phyloP scores from a whole-genome alignment of 92 coral and sea anemone genomes.

The Pocillopora meandrina region DNA sequence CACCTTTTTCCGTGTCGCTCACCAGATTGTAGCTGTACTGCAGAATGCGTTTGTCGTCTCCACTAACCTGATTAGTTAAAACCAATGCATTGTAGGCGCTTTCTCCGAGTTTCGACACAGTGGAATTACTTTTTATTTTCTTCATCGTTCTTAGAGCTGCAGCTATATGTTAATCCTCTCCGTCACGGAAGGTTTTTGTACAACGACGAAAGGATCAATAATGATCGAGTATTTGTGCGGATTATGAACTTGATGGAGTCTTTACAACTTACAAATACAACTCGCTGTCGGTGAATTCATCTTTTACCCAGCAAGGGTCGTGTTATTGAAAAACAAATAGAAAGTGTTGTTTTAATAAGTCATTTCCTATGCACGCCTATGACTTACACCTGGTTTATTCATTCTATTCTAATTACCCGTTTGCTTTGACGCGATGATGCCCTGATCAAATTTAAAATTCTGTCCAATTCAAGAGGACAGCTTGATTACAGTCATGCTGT shows the following conservation, averaged over 20 bases:
- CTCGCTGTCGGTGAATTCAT: not conserved
- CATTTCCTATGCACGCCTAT: constrained; percentile 12
- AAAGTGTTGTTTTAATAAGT: constrained; percentile 3
- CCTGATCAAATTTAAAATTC: not conserved
- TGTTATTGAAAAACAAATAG: constrained; percentile 1
- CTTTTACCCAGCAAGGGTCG: not conserved
- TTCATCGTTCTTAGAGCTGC: constrained; percentile 7
- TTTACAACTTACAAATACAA: no score
- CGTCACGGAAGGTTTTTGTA: not conserved
- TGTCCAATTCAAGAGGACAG: not conserved
- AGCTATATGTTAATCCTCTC: not conserved
- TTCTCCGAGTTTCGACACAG: constrained; percentile 23
- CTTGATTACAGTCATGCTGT: not conserved
- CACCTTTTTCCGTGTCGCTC: constrained; percentile 6
- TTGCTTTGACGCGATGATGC: not conserved
- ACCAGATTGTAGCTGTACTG: constrained; percentile 79
- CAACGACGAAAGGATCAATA: no score
- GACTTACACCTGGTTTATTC: constrained; percentile 13
- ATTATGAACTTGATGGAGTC: no score
- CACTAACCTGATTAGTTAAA: constrained; percentile 9
- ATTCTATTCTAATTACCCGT: not conserved
- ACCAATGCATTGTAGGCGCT: constrained; percentile 13
- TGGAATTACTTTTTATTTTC: not conserved
- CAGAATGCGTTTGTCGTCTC: constrained; percentile 47
- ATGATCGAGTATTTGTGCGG: no score